Percentiles rank a stretch among this genome's conserved stretches.
phyloP scores from a whole-genome alignment of 2,113 vertebrate species.

The Macroglossus sobrinus region DNA sequence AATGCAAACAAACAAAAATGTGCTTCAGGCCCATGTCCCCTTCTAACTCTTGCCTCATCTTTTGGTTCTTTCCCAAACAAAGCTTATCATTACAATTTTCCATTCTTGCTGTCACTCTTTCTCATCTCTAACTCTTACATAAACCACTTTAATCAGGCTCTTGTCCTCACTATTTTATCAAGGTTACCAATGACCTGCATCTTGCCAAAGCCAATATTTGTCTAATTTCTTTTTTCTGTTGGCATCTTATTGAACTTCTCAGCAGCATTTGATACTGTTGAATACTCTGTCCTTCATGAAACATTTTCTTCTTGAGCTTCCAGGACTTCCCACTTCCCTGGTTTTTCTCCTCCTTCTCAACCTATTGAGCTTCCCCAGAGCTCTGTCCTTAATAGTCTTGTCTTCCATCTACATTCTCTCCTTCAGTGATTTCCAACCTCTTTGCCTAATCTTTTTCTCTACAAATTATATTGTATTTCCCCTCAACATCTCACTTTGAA shows the following conservation, averaged over 20 bases:
- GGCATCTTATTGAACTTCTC: background rate
- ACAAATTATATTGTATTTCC: background rate
- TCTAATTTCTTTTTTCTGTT: background rate
- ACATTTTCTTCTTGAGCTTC: background rate
- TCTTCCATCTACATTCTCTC: background rate
- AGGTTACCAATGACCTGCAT: background rate
- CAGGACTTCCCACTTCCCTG: background rate
- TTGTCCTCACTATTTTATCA: background rate
- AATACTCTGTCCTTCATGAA: background rate
- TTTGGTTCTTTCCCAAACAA: background rate
- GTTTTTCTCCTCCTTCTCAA: background rate
- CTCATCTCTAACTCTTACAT: background rate
- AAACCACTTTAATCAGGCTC: background rate
- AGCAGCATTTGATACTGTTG: background rate
- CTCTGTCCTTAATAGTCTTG: background rate
- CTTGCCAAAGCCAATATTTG: background rate
- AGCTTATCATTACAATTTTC: background rate
- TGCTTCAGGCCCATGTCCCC: background rate
- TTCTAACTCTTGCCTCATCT: background rate
- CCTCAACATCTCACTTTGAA: background rate
- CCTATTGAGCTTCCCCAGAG: background rate
- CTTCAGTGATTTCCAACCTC: background rate
- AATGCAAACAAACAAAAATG: background rate
- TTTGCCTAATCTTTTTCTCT: background rate
- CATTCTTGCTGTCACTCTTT: background rate